Base-by-base conservation (phyloP, 2,113 vertebrate species). In the Alexandromys fortis region DNA sequence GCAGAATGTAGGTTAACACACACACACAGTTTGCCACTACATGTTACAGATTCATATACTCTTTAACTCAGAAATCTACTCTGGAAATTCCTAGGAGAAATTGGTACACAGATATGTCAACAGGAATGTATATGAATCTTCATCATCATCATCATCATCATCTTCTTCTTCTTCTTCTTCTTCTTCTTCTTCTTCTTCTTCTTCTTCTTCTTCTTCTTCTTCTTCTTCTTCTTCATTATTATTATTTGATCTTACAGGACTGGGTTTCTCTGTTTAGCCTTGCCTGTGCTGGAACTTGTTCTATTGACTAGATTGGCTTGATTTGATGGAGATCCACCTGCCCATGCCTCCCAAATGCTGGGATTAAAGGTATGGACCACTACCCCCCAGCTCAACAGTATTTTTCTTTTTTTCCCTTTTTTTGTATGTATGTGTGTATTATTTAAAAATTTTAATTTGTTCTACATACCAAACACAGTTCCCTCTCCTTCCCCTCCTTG, bases 51-150 rank as follows among this genome's bases (percentile, higher is more conserved):
- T 61, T 92, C 58, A 86, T 83, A 68, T 30, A 65, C 81, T 35
- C 58, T 81, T 33, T 79, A 24, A 81, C 55, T 72, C 82, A 95
- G 35, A 86, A 95, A 78, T 93, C 78, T 8, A 72, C 35, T 89
- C 21, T n/a, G 21, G 75, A 75, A 65, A 86, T 75, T 89, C 35
- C 6, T 47, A 86, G 52, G 79, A 93, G 73, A 89, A 96, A 86
- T 70, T 16, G 63, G n/a, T 58, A 4, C n/a, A 35, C n/a, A 77
- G 82, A 38, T 96, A 79, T 47, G 67, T 24, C 65, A 91, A 92
- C 12, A 76, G 75, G 24, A 67, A 38, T 30, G 19, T 83, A 58
- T 6, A 58, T 58, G 19, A 58, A 58, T 58, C 4, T 58, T 58
- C 17, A 17, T 55, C 55, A 11, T 49, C 47, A 2, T 49, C 47